phyloP scores from a whole-genome alignment of 2,888 invertebrate genomes.

The Drosophila anceps region DNA sequence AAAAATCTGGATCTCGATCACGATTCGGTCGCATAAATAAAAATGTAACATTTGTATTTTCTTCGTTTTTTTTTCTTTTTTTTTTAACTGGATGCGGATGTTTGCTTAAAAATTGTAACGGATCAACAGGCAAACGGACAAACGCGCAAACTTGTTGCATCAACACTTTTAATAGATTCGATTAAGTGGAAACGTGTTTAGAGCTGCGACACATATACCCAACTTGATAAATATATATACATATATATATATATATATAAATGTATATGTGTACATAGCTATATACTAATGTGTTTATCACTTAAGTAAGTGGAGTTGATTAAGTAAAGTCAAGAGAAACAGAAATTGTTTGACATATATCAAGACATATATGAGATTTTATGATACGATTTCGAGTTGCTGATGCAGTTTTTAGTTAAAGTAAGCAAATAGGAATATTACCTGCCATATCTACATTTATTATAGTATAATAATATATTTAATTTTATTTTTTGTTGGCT shows the following conservation, averaged over 20 bases:
- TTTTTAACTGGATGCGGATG: constrained; percentile 34
- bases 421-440: not conserved
- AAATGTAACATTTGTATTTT: not conserved
- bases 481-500: not conserved
- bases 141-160: constrained; percentile 39
- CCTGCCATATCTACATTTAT: not conserved
- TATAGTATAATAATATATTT: not conserved
- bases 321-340: not conserved
- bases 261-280: not conserved
- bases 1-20: constrained; percentile 5
- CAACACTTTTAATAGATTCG: constrained; percentile 39
- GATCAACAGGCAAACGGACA: constrained; percentile 4
- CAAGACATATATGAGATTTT: constrained; percentile 5
- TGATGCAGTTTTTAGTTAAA: not conserved
- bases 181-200: constrained; percentile 51
- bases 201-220: constrained; percentile 8
- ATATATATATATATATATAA: not conserved
- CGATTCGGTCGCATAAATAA: constrained; percentile 32
- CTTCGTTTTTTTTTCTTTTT: not conserved
- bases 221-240: not conserved
- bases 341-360: not conserved
- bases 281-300: constrained; percentile 8
- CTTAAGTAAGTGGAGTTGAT: constrained; percentile 2
- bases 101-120: constrained; percentile 8
- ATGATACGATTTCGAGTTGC: constrained; percentile 7